These are phyloP conservation scores for Buathra laborator DNA, from an alignment of 2,888 invertebrate species.

Conservation along the genomic window DNA sequence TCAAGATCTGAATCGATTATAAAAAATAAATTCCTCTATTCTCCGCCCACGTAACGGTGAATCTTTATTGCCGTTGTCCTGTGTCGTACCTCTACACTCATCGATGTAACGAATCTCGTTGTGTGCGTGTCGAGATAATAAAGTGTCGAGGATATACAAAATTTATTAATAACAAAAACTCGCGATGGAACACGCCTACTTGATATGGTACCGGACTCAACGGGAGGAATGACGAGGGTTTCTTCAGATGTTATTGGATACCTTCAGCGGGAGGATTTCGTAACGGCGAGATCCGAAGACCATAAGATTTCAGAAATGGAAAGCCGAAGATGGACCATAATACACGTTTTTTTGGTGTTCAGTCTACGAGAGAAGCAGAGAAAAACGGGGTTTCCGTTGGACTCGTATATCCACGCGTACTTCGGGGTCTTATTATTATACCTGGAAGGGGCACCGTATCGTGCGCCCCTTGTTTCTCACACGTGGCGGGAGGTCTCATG, in stretches of 20 bases:
- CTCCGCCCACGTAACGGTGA: constrained; percentile 33
- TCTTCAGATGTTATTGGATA: constrained; percentile 61
- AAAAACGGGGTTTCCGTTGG: constrained; percentile 34
- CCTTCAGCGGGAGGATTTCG: constrained; percentile 42
- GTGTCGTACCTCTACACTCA: not conserved
- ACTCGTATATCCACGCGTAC: constrained; percentile 18
- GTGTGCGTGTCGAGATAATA: constrained; percentile 26
- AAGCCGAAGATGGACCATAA: constrained; percentile 4
- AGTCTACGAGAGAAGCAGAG: constrained; percentile 16
- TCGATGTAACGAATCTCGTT: constrained; percentile 29
- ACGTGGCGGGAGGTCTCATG: constrained; percentile 70
- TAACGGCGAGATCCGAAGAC: constrained; percentile 2
- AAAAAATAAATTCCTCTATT: constrained; percentile 24
- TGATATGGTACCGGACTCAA: constrained; percentile 33
- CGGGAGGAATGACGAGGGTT: constrained; percentile 60
- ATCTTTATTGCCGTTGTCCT: constrained; percentile 1
- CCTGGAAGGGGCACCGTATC: constrained; percentile 25
- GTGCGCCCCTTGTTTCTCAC: constrained; percentile 35
- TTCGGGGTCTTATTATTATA: constrained; percentile 12
- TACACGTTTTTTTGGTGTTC: constrained; percentile 30
- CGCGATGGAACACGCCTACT: constrained; percentile 58
- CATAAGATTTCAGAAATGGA: constrained; percentile 15
- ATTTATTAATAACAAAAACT: constrained; percentile 64
- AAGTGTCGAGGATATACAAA: constrained; percentile 43
- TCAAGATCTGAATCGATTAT: constrained; percentile 26